Percentiles rank a stretch among this genome's conserved stretches.
phyloP scores from a whole-genome alignment of 1,140 invertebrate genomes.

The Brachionus angularis region DNA sequence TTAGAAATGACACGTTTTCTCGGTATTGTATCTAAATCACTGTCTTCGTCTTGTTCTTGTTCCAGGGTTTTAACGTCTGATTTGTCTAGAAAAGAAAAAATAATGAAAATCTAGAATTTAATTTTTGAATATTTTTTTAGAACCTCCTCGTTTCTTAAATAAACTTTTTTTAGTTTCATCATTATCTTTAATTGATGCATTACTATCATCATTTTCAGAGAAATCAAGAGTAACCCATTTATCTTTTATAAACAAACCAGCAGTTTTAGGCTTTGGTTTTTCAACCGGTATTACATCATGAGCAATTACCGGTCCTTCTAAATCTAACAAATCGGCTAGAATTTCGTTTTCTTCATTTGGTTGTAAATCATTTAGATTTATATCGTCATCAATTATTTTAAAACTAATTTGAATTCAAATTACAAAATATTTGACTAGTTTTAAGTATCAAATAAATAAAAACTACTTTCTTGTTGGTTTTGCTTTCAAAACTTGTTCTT shows the following conservation, averaged over 20 bases:
- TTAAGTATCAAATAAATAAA: neutral
- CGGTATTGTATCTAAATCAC: conserved; percentile 20
- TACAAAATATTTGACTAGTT: too few species aligned
- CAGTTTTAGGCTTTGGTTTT: neutral
- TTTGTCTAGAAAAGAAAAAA: neutral
- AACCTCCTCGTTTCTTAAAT: conserved; percentile 37
- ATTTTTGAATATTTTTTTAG: neutral
- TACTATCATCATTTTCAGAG: neutral
- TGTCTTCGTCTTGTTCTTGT: neutral
- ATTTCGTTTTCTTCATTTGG: conserved; percentile 32
- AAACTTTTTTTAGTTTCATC: neutral
- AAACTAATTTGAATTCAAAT: neutral
- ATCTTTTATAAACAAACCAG: too few species aligned
- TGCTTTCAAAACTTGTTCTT: neutral
- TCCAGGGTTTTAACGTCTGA: neutral
- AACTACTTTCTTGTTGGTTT: conserved; percentile 5
- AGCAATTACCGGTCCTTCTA: conserved; percentile 30
- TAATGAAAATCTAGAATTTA: neutral
- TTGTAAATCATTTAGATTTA: conserved; percentile 29
- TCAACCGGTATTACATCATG: conserved; percentile 18
- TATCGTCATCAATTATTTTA: conserved; percentile 43
- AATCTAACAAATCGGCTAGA: conserved; percentile 15
- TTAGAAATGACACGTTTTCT: neutral
- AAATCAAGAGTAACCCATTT: conserved; percentile 30
- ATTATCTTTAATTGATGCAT: neutral